Evolutionary conservation across 2,888 invertebrate species (phyloP).

Genomic region (Euproctis similis): DNA sequence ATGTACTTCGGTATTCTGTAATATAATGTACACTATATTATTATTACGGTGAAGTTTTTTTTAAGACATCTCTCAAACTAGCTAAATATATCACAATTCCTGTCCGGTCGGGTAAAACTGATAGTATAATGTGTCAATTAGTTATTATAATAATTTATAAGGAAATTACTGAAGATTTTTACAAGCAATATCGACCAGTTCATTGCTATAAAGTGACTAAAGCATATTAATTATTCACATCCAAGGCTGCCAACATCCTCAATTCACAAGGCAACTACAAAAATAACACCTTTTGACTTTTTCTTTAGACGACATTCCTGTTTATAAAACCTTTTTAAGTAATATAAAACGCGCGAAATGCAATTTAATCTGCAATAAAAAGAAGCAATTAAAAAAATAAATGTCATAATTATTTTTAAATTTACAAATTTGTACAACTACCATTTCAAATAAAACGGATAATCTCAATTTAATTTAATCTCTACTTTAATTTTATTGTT

Average conservation of each 20-base stretch:
- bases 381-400: background rate
- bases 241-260: background rate
- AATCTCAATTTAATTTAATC: conserved; percentile 1
- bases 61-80: too few relatives aligned
- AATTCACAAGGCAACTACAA: background rate
- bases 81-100: too few relatives aligned
- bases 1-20: too few relatives aligned
- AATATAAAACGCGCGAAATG: background rate
- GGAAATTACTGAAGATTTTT: too few relatives aligned
- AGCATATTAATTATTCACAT: background rate
- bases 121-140: too few relatives aligned
- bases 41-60: too few relatives aligned
- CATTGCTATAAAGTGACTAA: background rate
- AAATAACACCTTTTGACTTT: conserved; percentile 2
- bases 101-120: too few relatives aligned
- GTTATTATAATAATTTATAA: too few relatives aligned
- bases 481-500: background rate
- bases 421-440: background rate
- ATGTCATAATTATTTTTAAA: background rate
- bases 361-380: background rate
- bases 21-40: too few relatives aligned
- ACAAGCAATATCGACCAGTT: background rate
- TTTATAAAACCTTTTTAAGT: background rate
- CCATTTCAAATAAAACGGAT: conserved; percentile 1
- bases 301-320: conserved; percentile 1